Evolutionary conservation across 2,113 vertebrate species (phyloP).

Genomic region (Daphoenositta chrysoptera): DNA sequence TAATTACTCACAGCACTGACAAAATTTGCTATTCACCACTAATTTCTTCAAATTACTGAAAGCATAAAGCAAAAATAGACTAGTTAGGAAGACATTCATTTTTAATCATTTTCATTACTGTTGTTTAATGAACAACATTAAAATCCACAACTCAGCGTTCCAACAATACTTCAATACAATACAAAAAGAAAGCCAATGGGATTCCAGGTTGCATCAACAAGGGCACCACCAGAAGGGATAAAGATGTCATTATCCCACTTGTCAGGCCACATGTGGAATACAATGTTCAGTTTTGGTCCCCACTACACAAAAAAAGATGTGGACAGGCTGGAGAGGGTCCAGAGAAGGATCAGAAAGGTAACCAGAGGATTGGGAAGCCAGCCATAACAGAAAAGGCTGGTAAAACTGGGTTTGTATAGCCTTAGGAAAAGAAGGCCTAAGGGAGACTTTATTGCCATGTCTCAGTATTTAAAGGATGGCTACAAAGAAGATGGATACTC

Average conservation of each 20-base stretch:
- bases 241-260: background rate
- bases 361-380: background rate
- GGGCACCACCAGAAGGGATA: background rate
- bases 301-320: background rate
- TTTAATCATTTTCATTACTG: background rate
- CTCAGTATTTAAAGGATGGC: background rate
- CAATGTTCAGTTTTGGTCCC: background rate
- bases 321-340: background rate
- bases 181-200: background rate
- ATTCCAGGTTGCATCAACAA: background rate
- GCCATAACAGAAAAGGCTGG: background rate
- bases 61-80: background rate
- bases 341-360: background rate
- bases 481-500: background rate
- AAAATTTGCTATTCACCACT: conserved; percentile 13
- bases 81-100: background rate
- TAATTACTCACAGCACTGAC: conserved; percentile 6
- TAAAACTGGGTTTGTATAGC: background rate
- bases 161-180: background rate
- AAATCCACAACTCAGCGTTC: background rate
- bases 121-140: conserved; percentile 4
- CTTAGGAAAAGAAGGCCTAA: background rate
- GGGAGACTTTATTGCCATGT: background rate
- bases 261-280: background rate
- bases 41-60: conserved; percentile 27